Conservation (phyloP, 2,113 vertebrate genomes). For the Ranitomeya variabilis region DNA sequence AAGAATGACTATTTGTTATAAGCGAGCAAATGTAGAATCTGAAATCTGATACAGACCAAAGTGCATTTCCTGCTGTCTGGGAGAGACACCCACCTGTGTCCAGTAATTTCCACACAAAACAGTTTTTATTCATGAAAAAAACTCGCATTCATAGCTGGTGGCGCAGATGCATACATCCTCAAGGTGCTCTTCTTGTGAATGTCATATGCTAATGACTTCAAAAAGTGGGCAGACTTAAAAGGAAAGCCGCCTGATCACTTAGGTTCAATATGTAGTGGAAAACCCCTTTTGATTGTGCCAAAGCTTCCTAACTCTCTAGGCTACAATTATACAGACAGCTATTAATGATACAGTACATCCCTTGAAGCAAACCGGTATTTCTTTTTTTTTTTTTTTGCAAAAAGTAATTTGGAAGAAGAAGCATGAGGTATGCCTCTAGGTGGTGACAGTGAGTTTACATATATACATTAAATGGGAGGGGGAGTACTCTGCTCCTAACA, state of each 20-base stretch:
- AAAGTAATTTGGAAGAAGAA: conserved; percentile 18
- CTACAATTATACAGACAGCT: conserved; percentile 52
- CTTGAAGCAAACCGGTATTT: conserved; percentile 55
- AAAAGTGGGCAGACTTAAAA: conserved; percentile 39
- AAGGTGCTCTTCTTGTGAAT: conserved; percentile 32
- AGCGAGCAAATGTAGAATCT: neutral
- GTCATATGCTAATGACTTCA: conserved; percentile 7
- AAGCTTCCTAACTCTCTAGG: conserved; percentile 53
- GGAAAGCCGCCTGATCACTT: conserved; percentile 38
- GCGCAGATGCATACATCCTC: neutral
- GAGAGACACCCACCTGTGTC: conserved; percentile 7
- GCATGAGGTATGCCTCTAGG: conserved; percentile 50
- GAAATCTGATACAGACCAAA: neutral
- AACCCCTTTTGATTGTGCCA: conserved; percentile 52
- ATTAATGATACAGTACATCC: conserved; percentile 55
- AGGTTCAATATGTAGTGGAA: conserved; percentile 48
- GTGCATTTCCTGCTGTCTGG: neutral
- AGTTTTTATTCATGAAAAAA: conserved; percentile 17
- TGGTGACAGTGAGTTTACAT: conserved; percentile 50
- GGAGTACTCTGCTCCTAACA: conserved; percentile 1
- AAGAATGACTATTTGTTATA: neutral
- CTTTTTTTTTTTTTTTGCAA: conserved; percentile 17
- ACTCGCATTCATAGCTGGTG: conserved; percentile 13
- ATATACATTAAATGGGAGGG: conserved; percentile 42
- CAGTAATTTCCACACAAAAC: conserved; percentile 7